phyloP scores from a whole-genome alignment of 2,888 invertebrate genomes.

The Archips xylosteana region DNA sequence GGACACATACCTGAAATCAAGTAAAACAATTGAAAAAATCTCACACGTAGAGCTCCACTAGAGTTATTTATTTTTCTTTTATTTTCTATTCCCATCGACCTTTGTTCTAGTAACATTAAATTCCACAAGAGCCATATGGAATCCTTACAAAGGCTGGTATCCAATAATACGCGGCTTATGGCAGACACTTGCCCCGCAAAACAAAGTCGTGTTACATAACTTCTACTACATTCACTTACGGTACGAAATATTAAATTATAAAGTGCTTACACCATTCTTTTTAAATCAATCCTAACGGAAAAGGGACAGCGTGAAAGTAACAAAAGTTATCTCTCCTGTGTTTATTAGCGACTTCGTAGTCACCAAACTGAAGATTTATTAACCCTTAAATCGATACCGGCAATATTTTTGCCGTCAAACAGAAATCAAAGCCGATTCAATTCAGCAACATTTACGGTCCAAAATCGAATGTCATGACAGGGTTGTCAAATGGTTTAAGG shows the following conservation, averaged over 20 bases:
- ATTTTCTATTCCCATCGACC: neutral
- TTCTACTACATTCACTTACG: neutral
- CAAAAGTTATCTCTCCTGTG: too few species aligned
- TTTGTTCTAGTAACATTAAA: constrained; percentile 10
- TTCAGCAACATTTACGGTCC: too few species aligned
- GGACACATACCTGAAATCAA: neutral
- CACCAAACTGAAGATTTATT: too few species aligned
- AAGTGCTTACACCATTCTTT: neutral
- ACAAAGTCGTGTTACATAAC: constrained; percentile 2
- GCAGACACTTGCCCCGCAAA: constrained; percentile 11
- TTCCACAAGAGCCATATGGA: constrained; percentile 12
- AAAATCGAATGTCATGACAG: too few species aligned
- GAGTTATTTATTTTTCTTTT: neutral
- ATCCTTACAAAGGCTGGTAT: constrained; percentile 25
- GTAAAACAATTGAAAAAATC: neutral
- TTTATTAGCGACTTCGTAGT: too few species aligned
- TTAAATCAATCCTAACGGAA: neutral
- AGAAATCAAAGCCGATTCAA: too few species aligned
- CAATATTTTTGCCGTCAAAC: too few species aligned
- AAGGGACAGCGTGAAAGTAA: too few species aligned
- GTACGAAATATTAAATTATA: neutral
- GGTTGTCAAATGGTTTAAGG: too few species aligned
- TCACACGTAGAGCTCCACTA: neutral
- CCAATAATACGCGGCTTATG: constrained; percentile 30
- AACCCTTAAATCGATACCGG: too few species aligned